Conservation (phyloP, 2,113 vertebrate species). For the Brachionichthys hirsutus region DNA sequence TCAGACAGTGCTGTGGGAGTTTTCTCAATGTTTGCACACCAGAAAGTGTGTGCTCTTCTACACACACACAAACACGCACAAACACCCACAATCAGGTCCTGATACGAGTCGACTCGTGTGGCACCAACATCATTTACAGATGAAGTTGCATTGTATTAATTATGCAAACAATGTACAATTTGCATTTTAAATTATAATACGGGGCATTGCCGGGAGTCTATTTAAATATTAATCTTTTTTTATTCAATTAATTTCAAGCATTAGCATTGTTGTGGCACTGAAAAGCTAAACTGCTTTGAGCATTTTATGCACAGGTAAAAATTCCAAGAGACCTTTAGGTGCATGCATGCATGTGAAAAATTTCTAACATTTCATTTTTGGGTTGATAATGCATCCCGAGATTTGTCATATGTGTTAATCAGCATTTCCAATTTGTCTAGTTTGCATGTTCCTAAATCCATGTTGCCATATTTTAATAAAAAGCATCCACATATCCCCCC, state of each 20-base stretch:
- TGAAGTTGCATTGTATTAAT: slow-evolving; percentile 52
- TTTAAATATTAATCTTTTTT: slow-evolving; percentile 61
- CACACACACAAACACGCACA: slow-evolving; percentile 15
- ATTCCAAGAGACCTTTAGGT: slow-evolving; percentile 28
- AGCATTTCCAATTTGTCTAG: neutral
- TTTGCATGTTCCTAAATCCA: neutral
- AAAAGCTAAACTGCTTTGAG: slow-evolving; percentile 34
- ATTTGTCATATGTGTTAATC: slow-evolving; percentile 1
- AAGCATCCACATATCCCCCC: too few relatives aligned
- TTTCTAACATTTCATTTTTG: slow-evolving; percentile 19
- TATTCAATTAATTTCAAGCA: slow-evolving; percentile 51
- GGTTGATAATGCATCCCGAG: slow-evolving; percentile 1
- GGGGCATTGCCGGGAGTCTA: slow-evolving; percentile 35
- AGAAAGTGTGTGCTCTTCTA: slow-evolving; percentile 13
- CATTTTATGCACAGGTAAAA: slow-evolving; percentile 42
- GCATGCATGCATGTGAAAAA: slow-evolving; percentile 21
- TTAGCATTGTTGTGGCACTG: slow-evolving; percentile 42
- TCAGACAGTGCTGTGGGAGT: slow-evolving; percentile 49
- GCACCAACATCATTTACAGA: slow-evolving; percentile 56
- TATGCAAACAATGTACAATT: slow-evolving; percentile 55
- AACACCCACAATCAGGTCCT: slow-evolving; percentile 11
- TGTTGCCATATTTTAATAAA: too few relatives aligned
- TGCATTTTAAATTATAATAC: slow-evolving; percentile 52
- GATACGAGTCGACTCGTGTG: slow-evolving; percentile 19
- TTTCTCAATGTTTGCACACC: slow-evolving; percentile 47